These are phyloP conservation scores for Sceliomorpha sp. DNA, from an alignment of 2,888 invertebrate species.

Conservation along the genomic window DNA sequence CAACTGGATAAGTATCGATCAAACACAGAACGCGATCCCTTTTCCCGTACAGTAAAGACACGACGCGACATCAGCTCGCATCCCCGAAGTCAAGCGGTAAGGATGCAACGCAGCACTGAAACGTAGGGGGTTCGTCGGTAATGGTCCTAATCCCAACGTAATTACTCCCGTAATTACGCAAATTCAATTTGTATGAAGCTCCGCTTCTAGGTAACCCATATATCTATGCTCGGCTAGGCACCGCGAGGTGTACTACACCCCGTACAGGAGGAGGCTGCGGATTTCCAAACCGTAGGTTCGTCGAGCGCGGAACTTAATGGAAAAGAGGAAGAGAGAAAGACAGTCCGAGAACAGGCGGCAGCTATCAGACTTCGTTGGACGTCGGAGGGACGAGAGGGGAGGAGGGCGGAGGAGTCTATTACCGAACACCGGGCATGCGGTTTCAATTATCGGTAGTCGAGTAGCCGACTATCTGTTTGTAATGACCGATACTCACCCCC, in stretches of 20 bases:
- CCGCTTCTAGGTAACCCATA: slow-evolving; percentile 69
- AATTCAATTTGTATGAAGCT: slow-evolving; percentile 77
- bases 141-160: slow-evolving; percentile 75
- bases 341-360: slow-evolving; percentile 4
- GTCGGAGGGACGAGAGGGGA: slow-evolving; percentile 8
- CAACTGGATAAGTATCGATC: too few relatives aligned
- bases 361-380: slow-evolving; percentile 10
- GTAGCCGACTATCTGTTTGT: slow-evolving; percentile 42
- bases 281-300: slow-evolving; percentile 69
- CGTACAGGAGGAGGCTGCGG: slow-evolving; percentile 57
- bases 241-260: slow-evolving; percentile 46
- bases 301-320: slow-evolving; percentile 58
- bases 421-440: slow-evolving; percentile 46
- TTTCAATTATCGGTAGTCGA: slow-evolving; percentile 52
- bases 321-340: slow-evolving; percentile 62
- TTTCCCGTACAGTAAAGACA: slow-evolving; percentile 38
- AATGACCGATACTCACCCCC: slow-evolving; percentile 40
- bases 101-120: slow-evolving; percentile 37
- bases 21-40: too few relatives aligned
- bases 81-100: slow-evolving; percentile 39
- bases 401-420: slow-evolving; percentile 45
- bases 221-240: slow-evolving; percentile 61
- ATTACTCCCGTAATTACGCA: slow-evolving; percentile 76
- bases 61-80: slow-evolving; percentile 27
- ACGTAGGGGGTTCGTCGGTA: slow-evolving; percentile 62